Evolutionary conservation across 2,888 invertebrate species (phyloP), one percentile per base, ranked within the genome.

Genomic region (Thymelicus acteon): DNA sequence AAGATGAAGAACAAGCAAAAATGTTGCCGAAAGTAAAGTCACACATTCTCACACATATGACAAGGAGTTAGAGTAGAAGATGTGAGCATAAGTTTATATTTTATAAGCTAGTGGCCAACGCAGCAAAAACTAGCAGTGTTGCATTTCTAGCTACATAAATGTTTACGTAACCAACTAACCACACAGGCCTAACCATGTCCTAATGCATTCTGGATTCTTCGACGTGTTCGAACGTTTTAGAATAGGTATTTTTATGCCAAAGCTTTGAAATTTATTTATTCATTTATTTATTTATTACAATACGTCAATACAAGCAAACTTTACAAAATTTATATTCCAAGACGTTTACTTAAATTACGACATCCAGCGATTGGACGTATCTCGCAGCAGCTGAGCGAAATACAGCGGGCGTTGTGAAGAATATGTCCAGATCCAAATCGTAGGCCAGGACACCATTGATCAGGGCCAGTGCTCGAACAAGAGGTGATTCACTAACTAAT

Each of bases 141-240:
- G 79, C 85, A 86, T 88, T 87, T 88, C 83, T n/a, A n/a, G n/a
- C n/a, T 86, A 85, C 87, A 87, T 87, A 88, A 87, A 88, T 86
- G 84, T 86, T 83, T 79, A 77, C 80, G 82, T 80, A 84, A 84
- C n/a, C n/a, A n/a, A n/a, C n/a, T n/a, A n/a, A n/a, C 81, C 81
- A 80, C 78, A 72, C 66, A 67, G 71, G 75, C 73, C 74, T 73
- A 67, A 70, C 70, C 72, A 19, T 60, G n/a, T 60, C 60, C 48
- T 67, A 39, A 52, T 37, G 24, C 24, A 48, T 13, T 40, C 19
- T 15, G 10, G 47, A n/a, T 40, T 40, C 15, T 15, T 15, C 12
- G 58, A 15, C 37, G 15, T 19, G 15, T 52, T 52, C 44, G 44
- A 44, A 7, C 8, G 7, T 15, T 19, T 52, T 19, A 7, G 12